Conservation (phyloP, 2,797 vertebrate species). For the Aldrovandia affinis region DNA sequence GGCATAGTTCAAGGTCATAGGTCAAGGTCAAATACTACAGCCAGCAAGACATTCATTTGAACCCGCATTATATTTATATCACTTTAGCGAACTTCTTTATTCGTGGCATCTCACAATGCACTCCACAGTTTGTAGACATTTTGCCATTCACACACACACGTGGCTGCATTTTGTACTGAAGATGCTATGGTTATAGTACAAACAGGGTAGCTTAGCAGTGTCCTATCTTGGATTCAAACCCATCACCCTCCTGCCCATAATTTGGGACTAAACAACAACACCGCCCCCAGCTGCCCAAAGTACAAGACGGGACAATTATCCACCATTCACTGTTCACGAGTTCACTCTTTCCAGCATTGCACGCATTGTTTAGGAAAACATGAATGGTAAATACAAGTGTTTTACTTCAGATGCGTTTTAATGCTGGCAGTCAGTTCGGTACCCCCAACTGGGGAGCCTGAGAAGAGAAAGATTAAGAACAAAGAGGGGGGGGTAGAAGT, state of each 20-base stretch:
- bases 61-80: slow-evolving; percentile 44
- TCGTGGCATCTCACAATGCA: neutral
- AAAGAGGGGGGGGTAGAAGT: too few relatives aligned
- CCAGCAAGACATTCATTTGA: slow-evolving; percentile 46
- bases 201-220: neutral
- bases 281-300: neutral
- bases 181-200: neutral
- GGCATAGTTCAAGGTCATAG: slow-evolving; percentile 35
- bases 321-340: neutral
- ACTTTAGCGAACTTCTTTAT: slow-evolving; percentile 3
- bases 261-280: neutral
- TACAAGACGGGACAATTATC: too few relatives aligned
- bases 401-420: neutral
- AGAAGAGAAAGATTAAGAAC: neutral
- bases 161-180: neutral
- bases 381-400: neutral
- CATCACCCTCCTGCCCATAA: neutral
- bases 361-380: neutral
- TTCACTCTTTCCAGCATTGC: neutral
- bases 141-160: neutral
- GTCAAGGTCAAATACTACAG: slow-evolving; percentile 46
- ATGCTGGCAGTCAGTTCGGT: neutral
- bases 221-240: neutral
- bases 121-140: neutral
- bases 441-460: neutral